Conservation (phyloP, 1,140 invertebrate species). For the Drosophila erecta region DNA sequence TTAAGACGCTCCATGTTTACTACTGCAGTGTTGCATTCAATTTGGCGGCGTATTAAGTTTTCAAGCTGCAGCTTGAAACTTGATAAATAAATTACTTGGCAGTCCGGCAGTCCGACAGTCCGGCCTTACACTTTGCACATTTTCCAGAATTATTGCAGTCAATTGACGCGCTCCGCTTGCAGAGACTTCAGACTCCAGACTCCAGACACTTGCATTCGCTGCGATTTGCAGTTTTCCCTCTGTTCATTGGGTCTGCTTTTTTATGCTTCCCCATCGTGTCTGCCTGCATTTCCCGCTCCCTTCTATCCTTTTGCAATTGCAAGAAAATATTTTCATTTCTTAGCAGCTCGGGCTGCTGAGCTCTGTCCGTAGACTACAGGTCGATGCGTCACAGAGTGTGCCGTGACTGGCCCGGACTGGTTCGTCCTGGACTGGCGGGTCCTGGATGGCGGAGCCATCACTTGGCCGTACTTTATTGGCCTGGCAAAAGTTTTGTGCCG, state of each 20-base stretch:
- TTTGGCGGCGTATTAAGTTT: slow-evolving; percentile 80
- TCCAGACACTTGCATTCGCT: slow-evolving; percentile 32
- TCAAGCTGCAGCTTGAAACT: slow-evolving; percentile 79
- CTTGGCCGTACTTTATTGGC: slow-evolving; percentile 50
- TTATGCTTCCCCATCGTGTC: slow-evolving; percentile 4
- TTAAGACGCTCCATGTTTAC: slow-evolving; percentile 9
- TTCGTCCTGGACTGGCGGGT: background rate
- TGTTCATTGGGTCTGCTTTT: slow-evolving; percentile 45
- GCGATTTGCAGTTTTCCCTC: slow-evolving; percentile 57
- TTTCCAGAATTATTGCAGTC: slow-evolving; percentile 80
- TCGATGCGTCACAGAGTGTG: slow-evolving; percentile 28
- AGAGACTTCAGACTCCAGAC: slow-evolving; percentile 16
- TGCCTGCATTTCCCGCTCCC: background rate
- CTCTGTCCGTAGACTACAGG: slow-evolving; percentile 1
- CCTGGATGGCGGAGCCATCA: slow-evolving; percentile 4
- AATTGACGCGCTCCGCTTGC: slow-evolving; percentile 65
- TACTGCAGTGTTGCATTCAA: slow-evolving; percentile 59
- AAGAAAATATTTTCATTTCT: slow-evolving; percentile 74
- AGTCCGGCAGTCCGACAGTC: slow-evolving; percentile 43
- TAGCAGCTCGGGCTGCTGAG: slow-evolving; percentile 4
- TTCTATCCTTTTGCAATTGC: slow-evolving; percentile 20
- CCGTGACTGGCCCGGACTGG: slow-evolving; percentile 7
- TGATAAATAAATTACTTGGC: slow-evolving; percentile 82
- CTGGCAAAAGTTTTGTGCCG: slow-evolving; percentile 58
- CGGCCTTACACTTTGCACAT: slow-evolving; percentile 67